These are phyloP conservation scores for Bovichtus diacanthus DNA, from an alignment of 2,797 vertebrate species.

Conservation along the genomic window DNA sequence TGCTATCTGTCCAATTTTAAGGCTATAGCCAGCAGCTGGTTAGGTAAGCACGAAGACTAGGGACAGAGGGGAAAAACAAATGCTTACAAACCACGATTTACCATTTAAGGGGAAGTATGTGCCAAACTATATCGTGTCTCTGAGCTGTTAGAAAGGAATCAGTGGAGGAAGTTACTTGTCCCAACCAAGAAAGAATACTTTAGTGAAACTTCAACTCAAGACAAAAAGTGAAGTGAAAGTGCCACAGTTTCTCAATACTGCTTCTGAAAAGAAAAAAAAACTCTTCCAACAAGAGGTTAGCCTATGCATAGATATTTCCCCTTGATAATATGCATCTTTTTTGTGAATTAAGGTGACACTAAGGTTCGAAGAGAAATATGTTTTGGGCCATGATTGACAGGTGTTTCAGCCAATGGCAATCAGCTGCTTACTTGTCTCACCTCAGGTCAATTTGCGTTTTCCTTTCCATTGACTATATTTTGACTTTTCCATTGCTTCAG, in stretches of 20 bases:
- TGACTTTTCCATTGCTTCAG: constrained; percentile 15
- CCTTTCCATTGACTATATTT: constrained; percentile 19
- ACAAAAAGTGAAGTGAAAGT: background rate
- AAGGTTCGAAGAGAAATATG: background rate
- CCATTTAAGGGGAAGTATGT: background rate
- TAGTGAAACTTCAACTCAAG: background rate
- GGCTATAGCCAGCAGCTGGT: background rate
- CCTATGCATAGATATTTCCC: background rate
- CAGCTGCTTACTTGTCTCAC: constrained; percentile 12
- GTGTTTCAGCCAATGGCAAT: constrained; percentile 23
- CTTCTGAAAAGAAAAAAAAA: background rate
- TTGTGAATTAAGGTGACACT: background rate
- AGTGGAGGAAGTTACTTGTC: background rate
- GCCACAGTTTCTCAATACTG: background rate
- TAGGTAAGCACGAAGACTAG: background rate
- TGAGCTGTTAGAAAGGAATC: constrained; percentile 11
- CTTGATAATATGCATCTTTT: background rate
- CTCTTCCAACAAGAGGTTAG: background rate
- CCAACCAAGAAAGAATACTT: background rate
- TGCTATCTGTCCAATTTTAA: background rate
- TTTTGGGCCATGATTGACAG: constrained; percentile 19
- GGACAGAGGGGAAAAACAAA: background rate
- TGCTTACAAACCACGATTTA: too few relatives aligned
- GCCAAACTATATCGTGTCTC: background rate
- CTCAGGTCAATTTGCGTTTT: constrained; percentile 6